A percentile compares a stretch with the other conserved stretches of the same genome.
These are phyloP conservation scores for Dufourea novaeangliae DNA, from an alignment of 1,140 invertebrate species.

Conservation along the genomic window DNA sequence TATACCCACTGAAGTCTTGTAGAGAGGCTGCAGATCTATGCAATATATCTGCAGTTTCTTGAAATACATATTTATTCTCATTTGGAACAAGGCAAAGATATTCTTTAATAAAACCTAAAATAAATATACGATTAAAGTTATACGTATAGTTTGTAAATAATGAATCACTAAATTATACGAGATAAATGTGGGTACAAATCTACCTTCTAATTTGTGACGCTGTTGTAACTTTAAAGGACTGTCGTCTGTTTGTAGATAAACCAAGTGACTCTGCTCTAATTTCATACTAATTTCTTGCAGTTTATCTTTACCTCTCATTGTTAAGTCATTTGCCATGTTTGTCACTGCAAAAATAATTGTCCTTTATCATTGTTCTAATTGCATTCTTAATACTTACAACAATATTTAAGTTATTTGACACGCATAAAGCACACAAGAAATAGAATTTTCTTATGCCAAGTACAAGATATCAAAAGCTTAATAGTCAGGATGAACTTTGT, in stretches of 20 bases:
- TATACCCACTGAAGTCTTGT: slow-evolving; percentile 89
- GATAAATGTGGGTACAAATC: background rate
- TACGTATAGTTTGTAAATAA: background rate
- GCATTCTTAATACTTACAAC: background rate
- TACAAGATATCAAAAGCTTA: background rate
- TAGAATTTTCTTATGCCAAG: background rate
- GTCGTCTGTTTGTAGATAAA: slow-evolving; percentile 89
- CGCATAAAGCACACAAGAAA: background rate
- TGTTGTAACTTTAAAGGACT: slow-evolving; percentile 88
- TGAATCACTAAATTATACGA: background rate
- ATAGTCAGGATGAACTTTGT: background rate
- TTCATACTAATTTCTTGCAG: slow-evolving; percentile 85
- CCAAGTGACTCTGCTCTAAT: slow-evolving; percentile 87
- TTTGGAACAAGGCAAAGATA: slow-evolving; percentile 90
- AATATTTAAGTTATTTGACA: background rate
- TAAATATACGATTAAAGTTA: slow-evolving; percentile 36
- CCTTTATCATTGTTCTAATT: background rate
- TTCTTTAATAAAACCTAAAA: slow-evolving; percentile 88
- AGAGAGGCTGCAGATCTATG: slow-evolving; percentile 86
- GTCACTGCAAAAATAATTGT: slow-evolving; percentile 35
- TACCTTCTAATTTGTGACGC: slow-evolving; percentile 89
- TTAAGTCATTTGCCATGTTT: slow-evolving; percentile 81
- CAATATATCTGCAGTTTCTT: slow-evolving; percentile 88
- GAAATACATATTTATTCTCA: slow-evolving; percentile 89
- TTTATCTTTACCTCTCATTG: slow-evolving; percentile 79